These are phyloP conservation scores for Paraplagusia blochii DNA, from an alignment of 2,113 vertebrate species.

Conservation along the genomic window DNA sequence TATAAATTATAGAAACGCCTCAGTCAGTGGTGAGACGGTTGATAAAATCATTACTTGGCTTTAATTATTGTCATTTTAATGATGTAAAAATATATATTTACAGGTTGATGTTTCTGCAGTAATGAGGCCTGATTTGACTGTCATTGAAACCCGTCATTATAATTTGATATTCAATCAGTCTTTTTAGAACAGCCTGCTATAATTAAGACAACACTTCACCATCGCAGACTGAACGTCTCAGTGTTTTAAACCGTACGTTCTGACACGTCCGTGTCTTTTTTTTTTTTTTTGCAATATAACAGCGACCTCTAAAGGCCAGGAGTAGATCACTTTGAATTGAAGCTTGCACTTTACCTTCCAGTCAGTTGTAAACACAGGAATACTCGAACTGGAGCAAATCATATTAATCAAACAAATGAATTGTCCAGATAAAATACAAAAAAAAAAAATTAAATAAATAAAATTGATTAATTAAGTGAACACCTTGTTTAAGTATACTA, in stretches of 20 bases:
- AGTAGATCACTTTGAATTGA: background rate
- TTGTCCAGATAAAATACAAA: too few species aligned
- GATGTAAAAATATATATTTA: background rate
- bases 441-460: too few species aligned
- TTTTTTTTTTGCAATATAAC: constrained; percentile 64
- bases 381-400: constrained; percentile 6
- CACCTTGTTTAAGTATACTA: too few species aligned
- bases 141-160: too few species aligned
- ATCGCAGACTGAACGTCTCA: background rate
- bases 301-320: constrained; percentile 77
- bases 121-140: too few species aligned
- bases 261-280: constrained; percentile 34
- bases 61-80: too few species aligned
- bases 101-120: too few species aligned
- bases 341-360: background rate
- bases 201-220: too few species aligned
- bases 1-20: constrained; percentile 27
- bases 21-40: constrained; percentile 5
- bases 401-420: background rate
- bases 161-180: too few species aligned
- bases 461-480: too few species aligned
- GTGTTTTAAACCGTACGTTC: constrained; percentile 53
- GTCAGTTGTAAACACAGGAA: constrained; percentile 26
- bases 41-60: background rate
- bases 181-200: too few species aligned